These are phyloP conservation scores for Leptopilina clavipes DNA, from an alignment of 1,140 invertebrate genomes.

Conservation along the genomic window DNA sequence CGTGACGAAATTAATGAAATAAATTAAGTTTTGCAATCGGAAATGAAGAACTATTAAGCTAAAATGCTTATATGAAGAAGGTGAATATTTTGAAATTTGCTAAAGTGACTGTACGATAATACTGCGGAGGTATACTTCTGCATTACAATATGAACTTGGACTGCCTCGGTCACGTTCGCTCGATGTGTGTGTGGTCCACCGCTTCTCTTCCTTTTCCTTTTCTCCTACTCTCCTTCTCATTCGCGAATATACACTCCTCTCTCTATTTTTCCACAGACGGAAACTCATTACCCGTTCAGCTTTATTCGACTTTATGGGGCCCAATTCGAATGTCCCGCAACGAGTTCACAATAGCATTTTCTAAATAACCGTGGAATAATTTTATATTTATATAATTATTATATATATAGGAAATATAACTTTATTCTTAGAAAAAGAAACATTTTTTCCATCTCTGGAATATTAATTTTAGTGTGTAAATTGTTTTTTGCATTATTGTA, in stretches of 20 bases:
- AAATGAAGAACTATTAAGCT: neutral
- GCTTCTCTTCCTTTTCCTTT: slow-evolving; percentile 60
- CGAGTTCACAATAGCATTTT: slow-evolving; percentile 26
- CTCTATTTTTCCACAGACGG: slow-evolving; percentile 57
- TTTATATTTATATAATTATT: slow-evolving; percentile 6
- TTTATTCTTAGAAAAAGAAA: too few relatives aligned
- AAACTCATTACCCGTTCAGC: slow-evolving; percentile 66
- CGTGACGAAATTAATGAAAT: slow-evolving; percentile 37
- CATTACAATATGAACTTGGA: slow-evolving; percentile 74
- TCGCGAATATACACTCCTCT: slow-evolving; percentile 33
- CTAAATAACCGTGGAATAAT: slow-evolving; percentile 30
- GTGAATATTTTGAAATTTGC: slow-evolving; percentile 48
- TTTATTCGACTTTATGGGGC: slow-evolving; percentile 55
- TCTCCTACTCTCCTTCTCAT: slow-evolving; percentile 56
- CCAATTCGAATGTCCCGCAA: slow-evolving; percentile 46
- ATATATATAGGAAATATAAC: too few relatives aligned
- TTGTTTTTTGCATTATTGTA: too few relatives aligned
- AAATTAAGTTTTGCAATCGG: neutral
- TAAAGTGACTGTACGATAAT: slow-evolving; percentile 71
- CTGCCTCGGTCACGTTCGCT: slow-evolving; percentile 72
- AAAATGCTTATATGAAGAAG: slow-evolving; percentile 23
- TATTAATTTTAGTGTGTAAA: too few relatives aligned
- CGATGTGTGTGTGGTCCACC: slow-evolving; percentile 72
- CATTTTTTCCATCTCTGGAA: too few relatives aligned
- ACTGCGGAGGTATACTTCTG: slow-evolving; percentile 65